phyloP scores from a whole-genome alignment of 1,140 invertebrate genomes.

The Psilanteris sp. region DNA sequence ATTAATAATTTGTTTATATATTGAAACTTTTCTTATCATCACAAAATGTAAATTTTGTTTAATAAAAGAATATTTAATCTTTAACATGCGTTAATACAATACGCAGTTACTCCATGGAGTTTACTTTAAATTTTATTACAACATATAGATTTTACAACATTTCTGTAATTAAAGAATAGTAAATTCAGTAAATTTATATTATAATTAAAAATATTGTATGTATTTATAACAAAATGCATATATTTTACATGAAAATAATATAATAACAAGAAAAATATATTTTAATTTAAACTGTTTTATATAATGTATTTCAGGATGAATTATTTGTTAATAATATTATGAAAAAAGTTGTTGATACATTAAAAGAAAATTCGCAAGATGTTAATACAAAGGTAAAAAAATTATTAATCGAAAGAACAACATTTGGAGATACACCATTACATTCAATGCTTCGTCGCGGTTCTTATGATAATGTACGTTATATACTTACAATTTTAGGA shows the following conservation, averaged over 20 bases:
- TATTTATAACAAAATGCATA: no score
- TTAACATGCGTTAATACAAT: no score
- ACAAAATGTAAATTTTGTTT: no score
- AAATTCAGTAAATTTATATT: no score
- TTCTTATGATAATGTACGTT: conserved; percentile 63
- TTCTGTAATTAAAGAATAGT: no score
- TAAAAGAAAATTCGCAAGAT: conserved; percentile 41
- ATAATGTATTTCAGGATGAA: neutral
- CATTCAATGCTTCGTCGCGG: conserved; percentile 71
- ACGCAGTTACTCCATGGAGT: no score
- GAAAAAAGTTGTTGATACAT: conserved; percentile 43
- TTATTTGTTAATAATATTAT: conserved; percentile 39
- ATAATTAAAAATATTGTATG: no score
- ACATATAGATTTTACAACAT: no score
- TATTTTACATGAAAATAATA: no score
- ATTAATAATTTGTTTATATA: neutral
- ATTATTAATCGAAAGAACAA: conserved; percentile 66
- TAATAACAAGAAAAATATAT: neutral
- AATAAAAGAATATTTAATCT: no score
- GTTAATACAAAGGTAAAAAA: conserved; percentile 52
- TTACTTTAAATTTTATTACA: no score
- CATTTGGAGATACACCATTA: conserved; percentile 70
- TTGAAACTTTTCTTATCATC: no score
- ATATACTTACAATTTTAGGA: conserved; percentile 66
- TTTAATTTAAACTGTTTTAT: neutral